Evolutionary conservation across 2,113 vertebrate genomes (phyloP).

Genomic region (Petroica traversi): DNA sequence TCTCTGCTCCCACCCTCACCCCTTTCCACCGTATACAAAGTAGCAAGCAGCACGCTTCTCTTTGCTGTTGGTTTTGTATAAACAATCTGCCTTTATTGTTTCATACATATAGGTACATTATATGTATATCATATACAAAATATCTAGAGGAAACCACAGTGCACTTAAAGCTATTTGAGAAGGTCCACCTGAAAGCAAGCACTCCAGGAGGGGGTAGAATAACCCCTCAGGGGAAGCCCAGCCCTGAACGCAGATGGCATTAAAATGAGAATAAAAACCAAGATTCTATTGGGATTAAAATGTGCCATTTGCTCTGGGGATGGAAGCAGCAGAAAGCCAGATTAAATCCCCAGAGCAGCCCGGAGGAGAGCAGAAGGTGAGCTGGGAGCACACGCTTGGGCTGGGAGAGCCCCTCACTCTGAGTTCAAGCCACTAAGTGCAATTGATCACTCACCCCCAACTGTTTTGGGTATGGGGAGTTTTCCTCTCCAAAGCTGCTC

Average conservation of each 20-base stretch:
- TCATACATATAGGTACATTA: neutral
- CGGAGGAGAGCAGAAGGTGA: neutral
- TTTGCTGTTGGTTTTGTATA: conserved; percentile 2
- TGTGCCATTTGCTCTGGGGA: conserved; percentile 10
- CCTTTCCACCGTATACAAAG: neutral
- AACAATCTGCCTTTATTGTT: conserved; percentile 49
- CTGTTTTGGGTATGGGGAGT: neutral
- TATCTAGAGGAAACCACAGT: neutral
- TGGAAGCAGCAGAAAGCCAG: conserved; percentile 14
- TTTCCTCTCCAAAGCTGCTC: neutral
- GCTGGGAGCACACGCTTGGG: neutral
- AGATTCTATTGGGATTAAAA: conserved; percentile 38
- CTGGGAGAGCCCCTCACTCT: neutral
- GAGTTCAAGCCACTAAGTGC: neutral
- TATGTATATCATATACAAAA: neutral
- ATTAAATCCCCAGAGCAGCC: conserved; percentile 25
- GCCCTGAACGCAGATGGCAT: neutral
- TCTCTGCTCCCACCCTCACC: neutral
- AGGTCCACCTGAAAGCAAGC: conserved; percentile 39
- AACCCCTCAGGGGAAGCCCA: neutral
- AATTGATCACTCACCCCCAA: neutral
- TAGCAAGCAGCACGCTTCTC: neutral
- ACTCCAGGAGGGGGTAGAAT: neutral
- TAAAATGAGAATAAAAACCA: neutral
- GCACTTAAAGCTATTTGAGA: conserved; percentile 35